Evolutionary conservation across 2,888 invertebrate species (phyloP), one percentile per base, ranked within the genome.

Genomic region (Antitype chi): DNA sequence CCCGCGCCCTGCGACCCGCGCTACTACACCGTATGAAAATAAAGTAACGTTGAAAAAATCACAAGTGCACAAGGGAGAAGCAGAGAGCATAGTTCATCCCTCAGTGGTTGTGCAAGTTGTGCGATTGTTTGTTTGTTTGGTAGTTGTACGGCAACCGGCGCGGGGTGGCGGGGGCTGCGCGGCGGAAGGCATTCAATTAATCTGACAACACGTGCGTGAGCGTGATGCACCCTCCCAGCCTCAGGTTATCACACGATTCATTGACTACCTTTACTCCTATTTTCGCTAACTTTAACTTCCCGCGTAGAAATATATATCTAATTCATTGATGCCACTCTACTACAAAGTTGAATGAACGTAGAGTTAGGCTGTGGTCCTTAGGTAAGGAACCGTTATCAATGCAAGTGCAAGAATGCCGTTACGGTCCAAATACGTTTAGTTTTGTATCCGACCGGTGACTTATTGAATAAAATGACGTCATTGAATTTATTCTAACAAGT

Each of bases 131-230:
- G 85, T 90, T 92, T 91, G 90, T 90, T 92, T 91, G 86, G 86
- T 90, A 89, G 90, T 92, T 90, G 89, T 89, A 87, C 86, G 84
- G 75, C 76, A 76, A 20, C 78, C 83, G 71, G 9, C 81, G 85
- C 79, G 85, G 76, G 78, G 77, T 52, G 83, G 78, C 55, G 49
- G 55, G 81, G 84, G 83, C 84, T 87, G 86, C 70, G 86, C 81
- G 83, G 86, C 86, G 89, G 91, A 89, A 93, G 92, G 92, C 93
- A 94, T 95, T 94, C 94, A 95, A 95, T 96, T 96, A 95, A 94
- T 93, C 93, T 90, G 92, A 89, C 93, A 94, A 94, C 95, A 96
- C 96, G 95, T 95, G 96, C 94, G 94, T 94, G 91, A 93, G 95
- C 94, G 95, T 94, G 92, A 93, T 94, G 94, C 94, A 93, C 93